Base-by-base conservation (phyloP, 2,888 invertebrate genomes). In the Aleiodes testaceus region DNA sequence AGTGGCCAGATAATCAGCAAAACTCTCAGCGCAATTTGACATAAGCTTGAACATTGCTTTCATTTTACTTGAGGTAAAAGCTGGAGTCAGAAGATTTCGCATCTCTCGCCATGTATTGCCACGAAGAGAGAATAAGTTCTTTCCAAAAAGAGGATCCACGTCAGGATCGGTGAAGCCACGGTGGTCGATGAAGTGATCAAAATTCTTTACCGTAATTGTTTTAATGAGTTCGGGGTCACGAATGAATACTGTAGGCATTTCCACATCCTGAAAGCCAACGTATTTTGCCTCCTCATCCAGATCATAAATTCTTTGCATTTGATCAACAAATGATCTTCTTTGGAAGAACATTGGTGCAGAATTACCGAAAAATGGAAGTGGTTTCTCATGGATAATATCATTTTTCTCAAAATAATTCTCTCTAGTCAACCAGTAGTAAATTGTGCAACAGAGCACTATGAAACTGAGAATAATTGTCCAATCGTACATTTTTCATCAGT, bases 1-100 rank as follows among this genome's bases (percentile, higher is more conserved):
- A 12, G 78, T 69, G 2, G 49, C 18, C 16, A 77, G 50, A 36
- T 59, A 77, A 3, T 79, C 69, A 11, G 77, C 75, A 64, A 83
- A 81, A 50, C 80, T 80, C 42, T 72, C 74, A 26, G 84, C 84
- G 52, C 83, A 83, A 52, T 82, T 84, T 0, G 76, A 75, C 65
- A 90, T 89, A 36, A 89, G 86, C 0, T 88, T 88, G 78, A 89
- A 84, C 89, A 91, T 89, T 11, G 82, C 79, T 50, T 88, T 87
- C 89, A 90, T 90, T 81, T 90, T 91, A 65, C 89, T 89, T 3
- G 89, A 86, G 0, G 91, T 91, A 80, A 90, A 91, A 0, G 90
- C 89, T 1, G 90, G 91, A 52, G 89, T 90, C 14, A 90, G 78
- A 0, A 89, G 88, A 0, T 84, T 85, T 11, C 90, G 81, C 88